A percentile compares a stretch with the other conserved stretches of the same genome.
Conservation (phyloP, 2,113 vertebrate species). For the Ceuthmochares aereus region DNA sequence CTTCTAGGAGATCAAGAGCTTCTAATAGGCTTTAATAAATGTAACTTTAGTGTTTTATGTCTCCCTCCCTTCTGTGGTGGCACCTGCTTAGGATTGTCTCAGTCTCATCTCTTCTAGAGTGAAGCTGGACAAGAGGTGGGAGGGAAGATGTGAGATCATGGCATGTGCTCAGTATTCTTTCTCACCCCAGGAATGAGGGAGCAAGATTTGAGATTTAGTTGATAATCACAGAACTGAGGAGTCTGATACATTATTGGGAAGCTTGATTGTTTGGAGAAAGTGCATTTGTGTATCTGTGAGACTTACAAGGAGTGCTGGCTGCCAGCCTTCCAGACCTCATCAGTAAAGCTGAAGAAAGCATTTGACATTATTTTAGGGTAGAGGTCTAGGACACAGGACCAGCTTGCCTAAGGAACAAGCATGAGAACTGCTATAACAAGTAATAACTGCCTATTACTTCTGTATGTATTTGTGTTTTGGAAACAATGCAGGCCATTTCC, state of each 20-base stretch:
- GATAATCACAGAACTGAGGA: background rate
- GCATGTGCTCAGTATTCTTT: background rate
- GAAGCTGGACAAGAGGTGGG: background rate
- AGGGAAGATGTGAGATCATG: background rate
- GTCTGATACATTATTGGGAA: background rate
- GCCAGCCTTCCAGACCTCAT: background rate
- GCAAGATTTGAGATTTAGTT: background rate
- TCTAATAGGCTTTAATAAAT: background rate
- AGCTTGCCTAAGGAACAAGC: background rate
- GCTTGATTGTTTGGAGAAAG: background rate
- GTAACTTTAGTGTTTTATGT: background rate
- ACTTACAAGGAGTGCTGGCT: background rate
- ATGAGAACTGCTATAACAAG: background rate
- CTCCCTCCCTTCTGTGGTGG: background rate
- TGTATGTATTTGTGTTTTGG: background rate
- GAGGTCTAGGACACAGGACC: background rate
- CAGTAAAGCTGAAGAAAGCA: background rate
- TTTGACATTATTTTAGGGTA: background rate
- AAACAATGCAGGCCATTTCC: background rate
- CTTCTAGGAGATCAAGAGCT: background rate
- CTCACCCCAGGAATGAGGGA: background rate
- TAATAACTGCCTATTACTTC: background rate
- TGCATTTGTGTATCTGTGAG: rapidly evolving
- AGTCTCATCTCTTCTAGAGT: background rate
- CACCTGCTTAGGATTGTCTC: background rate